Percentiles rank a stretch among this genome's conserved stretches.
These are phyloP conservation scores for Nemopilema nomurai DNA, from an alignment of 30 jellyfish, hydroid and myxozoan genomes.

Conservation along the genomic window DNA sequence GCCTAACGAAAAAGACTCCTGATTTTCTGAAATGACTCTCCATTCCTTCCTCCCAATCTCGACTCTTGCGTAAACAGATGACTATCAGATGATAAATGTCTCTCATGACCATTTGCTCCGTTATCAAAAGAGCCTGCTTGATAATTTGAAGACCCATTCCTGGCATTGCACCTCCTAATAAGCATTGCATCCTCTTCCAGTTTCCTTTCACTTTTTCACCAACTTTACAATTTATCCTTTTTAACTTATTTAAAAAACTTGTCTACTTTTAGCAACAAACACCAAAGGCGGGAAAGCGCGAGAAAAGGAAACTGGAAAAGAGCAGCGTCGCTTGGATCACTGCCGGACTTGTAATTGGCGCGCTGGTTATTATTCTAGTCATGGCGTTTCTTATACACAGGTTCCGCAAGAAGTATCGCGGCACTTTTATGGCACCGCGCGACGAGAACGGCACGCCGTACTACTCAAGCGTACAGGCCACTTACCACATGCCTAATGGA, in stretches of 20 bases:
- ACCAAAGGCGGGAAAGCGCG: conserved; percentile 33
- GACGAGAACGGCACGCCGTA: conserved; percentile 67
- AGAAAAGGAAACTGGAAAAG: conserved; percentile 30
- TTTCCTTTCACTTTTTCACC: too few relatives aligned
- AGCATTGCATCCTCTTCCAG: too few relatives aligned
- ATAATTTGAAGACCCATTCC: too few relatives aligned
- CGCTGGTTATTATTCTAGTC: conserved; percentile 38
- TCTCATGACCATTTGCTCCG: too few relatives aligned
- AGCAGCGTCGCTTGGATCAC: conserved; percentile 72
- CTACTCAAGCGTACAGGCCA: conserved; percentile 57
- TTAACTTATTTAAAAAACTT: too few relatives aligned
- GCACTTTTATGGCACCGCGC: conserved; percentile 79
- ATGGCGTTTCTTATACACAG: conserved; percentile 48
- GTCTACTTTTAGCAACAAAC: conserved; percentile 36
- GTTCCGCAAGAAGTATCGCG: conserved; percentile 65
- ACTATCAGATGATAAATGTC: too few relatives aligned
- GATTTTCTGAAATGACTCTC: too few relatives aligned
- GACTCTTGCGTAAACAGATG: too few relatives aligned
- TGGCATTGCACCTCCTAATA: too few relatives aligned
- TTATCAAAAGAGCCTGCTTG: too few relatives aligned
- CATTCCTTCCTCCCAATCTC: too few relatives aligned
- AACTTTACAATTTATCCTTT: too few relatives aligned
- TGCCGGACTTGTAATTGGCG: conserved; percentile 67
- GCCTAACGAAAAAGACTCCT: neutral
- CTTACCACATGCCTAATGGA: conserved; percentile 65